These are phyloP conservation scores for Remorina albescens DNA, from an alignment of 2,797 vertebrate genomes.

Conservation along the genomic window DNA sequence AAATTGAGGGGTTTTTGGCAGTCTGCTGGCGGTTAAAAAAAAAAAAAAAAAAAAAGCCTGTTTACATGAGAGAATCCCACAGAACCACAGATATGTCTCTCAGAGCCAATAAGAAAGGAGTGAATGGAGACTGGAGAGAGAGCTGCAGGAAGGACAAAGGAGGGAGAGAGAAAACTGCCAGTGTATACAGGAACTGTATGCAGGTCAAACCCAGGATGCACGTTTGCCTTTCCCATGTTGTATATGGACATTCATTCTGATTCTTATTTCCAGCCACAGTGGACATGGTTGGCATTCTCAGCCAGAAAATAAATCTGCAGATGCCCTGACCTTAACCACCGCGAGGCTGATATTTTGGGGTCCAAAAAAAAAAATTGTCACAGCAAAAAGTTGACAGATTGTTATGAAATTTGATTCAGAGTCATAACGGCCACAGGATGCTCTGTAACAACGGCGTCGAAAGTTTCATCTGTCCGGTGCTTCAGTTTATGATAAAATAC, in stretches of 20 bases:
- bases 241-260: not conserved
- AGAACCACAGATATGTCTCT: constrained; percentile 77
- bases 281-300: not conserved
- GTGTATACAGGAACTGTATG: constrained; percentile 2
- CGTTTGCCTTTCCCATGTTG: not conserved
- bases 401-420: not conserved
- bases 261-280: not conserved
- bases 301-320: not conserved
- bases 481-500: not conserved
- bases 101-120: constrained; percentile 51
- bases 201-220: constrained; percentile 3
- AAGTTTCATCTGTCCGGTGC: not conserved
- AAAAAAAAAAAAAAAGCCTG: constrained; percentile 75
- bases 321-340: not conserved
- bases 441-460: not conserved
- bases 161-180: constrained; percentile 35
- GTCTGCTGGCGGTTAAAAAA: constrained; percentile 71
- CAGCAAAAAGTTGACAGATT: not conserved
- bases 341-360: not conserved
- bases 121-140: constrained; percentile 21
- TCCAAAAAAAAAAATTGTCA: not conserved
- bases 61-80: constrained; percentile 82
- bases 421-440: not conserved
- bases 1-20: constrained; percentile 84
- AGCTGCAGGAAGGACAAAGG: constrained; percentile 25